Evolutionary conservation across 2,888 invertebrate species (phyloP).

Genomic region (Chloromyia formosa): DNA sequence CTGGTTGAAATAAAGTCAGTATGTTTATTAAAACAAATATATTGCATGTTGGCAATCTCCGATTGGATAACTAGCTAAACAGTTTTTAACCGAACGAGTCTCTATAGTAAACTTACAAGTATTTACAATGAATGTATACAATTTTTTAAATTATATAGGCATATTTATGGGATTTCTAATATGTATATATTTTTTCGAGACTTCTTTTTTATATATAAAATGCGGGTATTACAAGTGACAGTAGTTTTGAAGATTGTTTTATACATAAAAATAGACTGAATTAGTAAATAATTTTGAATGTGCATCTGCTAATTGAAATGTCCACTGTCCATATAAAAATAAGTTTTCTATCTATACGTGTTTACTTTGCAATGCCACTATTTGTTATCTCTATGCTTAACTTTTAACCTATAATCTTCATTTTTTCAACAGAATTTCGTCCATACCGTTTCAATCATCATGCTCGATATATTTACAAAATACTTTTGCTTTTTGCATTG

Average conservation of each 20-base stretch:
- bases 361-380: constrained; percentile 2
- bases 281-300: constrained; percentile 6
- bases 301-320: not conserved
- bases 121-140: constrained; percentile 28
- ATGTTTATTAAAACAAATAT: constrained; percentile 35
- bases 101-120: constrained; percentile 27
- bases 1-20: constrained; percentile 5
- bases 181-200: too few relatives aligned
- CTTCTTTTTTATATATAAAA: constrained; percentile 4
- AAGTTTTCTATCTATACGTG: constrained; percentile 16
- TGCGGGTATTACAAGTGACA: constrained; percentile 4
- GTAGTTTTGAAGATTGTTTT: not conserved
- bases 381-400: constrained; percentile 8
- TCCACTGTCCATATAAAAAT: constrained; percentile 35
- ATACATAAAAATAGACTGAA: constrained; percentile 38
- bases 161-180: too few relatives aligned
- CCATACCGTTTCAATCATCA: too few relatives aligned
- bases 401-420: not conserved
- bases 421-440: not conserved
- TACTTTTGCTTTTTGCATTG: too few relatives aligned
- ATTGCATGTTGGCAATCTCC: constrained; percentile 43
- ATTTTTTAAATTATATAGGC: too few relatives aligned
- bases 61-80: constrained; percentile 34
- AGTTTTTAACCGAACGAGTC: constrained; percentile 21
- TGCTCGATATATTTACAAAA: too few relatives aligned